A percentile compares a stretch with the other conserved stretches of the same genome.
phyloP scores from a whole-genome alignment of 1,140 invertebrate species.

The Glossosoma conforme region DNA sequence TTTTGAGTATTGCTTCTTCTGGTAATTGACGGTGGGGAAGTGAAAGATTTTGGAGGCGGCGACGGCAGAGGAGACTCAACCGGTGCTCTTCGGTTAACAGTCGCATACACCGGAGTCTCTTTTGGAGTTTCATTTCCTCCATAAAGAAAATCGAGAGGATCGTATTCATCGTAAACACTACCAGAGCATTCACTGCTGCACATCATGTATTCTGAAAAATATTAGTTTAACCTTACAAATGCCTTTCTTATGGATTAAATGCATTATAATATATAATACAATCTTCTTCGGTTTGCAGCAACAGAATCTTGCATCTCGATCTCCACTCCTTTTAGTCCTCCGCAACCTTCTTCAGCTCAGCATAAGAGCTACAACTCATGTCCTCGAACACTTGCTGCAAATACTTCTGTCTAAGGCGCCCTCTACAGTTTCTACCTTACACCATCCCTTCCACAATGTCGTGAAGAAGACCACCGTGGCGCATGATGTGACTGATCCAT shows the following conservation, averaged over 20 bases:
- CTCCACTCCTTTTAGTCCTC: too few species aligned
- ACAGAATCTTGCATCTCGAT: too few species aligned
- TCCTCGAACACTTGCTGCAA: too few species aligned
- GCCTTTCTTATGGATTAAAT: not conserved
- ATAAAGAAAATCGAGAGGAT: constrained; percentile 82
- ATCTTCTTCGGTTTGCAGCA: too few species aligned
- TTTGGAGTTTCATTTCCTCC: constrained; percentile 66
- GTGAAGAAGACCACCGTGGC: too few species aligned
- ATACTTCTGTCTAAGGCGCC: too few species aligned
- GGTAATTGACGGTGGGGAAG: constrained; percentile 36
- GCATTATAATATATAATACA: not conserved
- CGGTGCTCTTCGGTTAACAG: constrained; percentile 59
- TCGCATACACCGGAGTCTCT: constrained; percentile 72
- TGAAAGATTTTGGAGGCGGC: constrained; percentile 50
- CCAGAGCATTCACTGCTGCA: constrained; percentile 55
- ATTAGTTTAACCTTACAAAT: too few species aligned
- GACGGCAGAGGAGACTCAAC: constrained; percentile 57
- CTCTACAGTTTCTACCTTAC: too few species aligned
- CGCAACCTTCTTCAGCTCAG: too few species aligned
- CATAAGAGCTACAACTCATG: too few species aligned
- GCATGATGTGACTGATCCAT: too few species aligned
- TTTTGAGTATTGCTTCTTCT: constrained; percentile 41
- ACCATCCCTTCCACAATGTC: too few species aligned
- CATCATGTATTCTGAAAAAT: constrained; percentile 37
- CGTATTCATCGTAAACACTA: constrained; percentile 79